Base-by-base conservation (phyloP, 2,113 vertebrate species). In the Syrmaticus mikado region DNA sequence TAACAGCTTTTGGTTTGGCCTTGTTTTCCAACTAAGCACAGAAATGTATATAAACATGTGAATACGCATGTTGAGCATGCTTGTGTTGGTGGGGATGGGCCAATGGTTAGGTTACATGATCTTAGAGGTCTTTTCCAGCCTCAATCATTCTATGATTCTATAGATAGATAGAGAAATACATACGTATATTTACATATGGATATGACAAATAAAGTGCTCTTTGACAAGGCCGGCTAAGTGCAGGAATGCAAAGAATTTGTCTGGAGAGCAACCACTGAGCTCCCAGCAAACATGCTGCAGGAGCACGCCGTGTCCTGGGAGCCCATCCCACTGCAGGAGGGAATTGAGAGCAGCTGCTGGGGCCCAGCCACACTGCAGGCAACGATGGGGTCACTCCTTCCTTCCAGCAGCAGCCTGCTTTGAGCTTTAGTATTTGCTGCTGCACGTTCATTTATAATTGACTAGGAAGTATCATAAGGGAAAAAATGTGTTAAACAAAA, bases 361-460 rank as follows among this genome's bases (percentile, higher is more conserved):
- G 13, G 41, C 46, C 58, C 72, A 67, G 76, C 38, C 62, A 67
- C 77, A 6, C 28, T 2, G 21, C 55, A 11, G 60, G 79, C 71
- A 34, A 45, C 67, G 85, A 78, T 9, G 20, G 52, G 77, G 61
- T 43, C 68, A 61, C 55, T 87, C 41, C 55, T 36, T 58, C 5
- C 41, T 57, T 41, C 41, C 67, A 66, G 30, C 75, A 70, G 48
- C 38, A 43, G 43, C 2, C 64, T 25, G 8, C 62, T 28, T 67
- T 58, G 2, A 3, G 30, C 36, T 91, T 61, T 27, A 52, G 43
- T 18, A 62, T 60, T 60, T 34, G 10, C 40, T 70, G 48, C 67
- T 60, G 57, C 58, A 57, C 67, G 52, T 85, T 87, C 73, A 32
- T 86, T 95, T 92, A 72, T 77, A 89, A 91, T 21, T 74, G 83